Base-by-base conservation (phyloP, 2,113 vertebrate genomes). In the Callorhinus ursinus region DNA sequence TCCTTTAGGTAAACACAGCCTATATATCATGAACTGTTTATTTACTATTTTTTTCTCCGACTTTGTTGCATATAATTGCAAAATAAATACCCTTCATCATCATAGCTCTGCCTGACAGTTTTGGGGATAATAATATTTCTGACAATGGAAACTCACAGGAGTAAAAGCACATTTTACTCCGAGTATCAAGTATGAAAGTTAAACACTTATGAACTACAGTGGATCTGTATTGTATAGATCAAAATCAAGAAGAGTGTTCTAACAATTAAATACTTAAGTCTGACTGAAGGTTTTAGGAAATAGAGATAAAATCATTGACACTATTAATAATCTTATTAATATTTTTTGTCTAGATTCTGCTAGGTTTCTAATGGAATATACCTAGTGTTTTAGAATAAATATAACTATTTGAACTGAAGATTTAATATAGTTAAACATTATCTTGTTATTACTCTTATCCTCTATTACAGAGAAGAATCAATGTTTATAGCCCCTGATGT, bases 31-130 rank as follows among this genome's bases (percentile, higher is more conserved):
- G 9, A 77, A n/a, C 59, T 42, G 6, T 69, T 71, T 97, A 42
- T 39, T 90, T 90, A 87, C 18, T 26, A 79, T 21, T 69, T 93
- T 33, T 67, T 31, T 13, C 63, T 84, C 8, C 0, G 6, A 0
- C 2, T 5, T 96, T 97, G 79, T 95, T 85, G 15, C 28, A 90
- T n/a, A 94, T 21, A 96, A 96, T 92, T 22, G 19, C 85, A 33
- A 96, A 93, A 94, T 39, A 93, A 93, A 96, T 91, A 51, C 1
- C 72, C 2, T 96, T 97, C 19, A 87, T 94, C 80, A 65, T n/a
- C 39, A 59, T 21, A 55, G 36, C 67, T 96, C 57, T 97, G 3
- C 22, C 31, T 87, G 67, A 72, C 69, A 97, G 26, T 5, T 76
- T 95, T 80, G 92, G 90, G 65, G 15, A 91, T 8, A 15, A 74